These are phyloP conservation scores for Leistus spinibarbis DNA, from an alignment of 2,888 invertebrate species.

Conservation along the genomic window DNA sequence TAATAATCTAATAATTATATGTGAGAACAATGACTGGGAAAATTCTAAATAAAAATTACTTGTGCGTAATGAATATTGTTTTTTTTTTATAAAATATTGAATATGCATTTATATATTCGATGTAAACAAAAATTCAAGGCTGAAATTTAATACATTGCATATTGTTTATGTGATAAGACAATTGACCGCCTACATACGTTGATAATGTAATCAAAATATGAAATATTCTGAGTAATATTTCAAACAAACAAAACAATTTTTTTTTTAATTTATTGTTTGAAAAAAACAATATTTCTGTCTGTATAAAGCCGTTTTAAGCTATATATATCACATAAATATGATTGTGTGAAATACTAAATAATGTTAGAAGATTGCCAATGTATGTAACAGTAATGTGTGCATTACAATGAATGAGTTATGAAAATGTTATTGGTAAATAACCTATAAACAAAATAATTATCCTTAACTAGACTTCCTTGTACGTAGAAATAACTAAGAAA, in stretches of 20 bases:
- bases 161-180: neutral
- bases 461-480: too few relatives aligned
- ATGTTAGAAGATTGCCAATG: neutral
- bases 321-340: neutral
- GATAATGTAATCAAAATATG: neutral
- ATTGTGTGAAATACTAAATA: neutral
- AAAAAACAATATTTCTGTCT: neutral
- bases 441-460: neutral
- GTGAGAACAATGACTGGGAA: too few relatives aligned
- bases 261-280: neutral
- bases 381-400: neutral
- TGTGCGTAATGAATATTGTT: too few relatives aligned
- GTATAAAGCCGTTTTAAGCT: neutral
- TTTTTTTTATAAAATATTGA: too few relatives aligned
- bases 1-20: too few relatives aligned
- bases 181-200: neutral
- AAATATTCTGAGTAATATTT: neutral
- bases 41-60: too few relatives aligned
- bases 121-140: neutral
- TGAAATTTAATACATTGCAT: neutral
- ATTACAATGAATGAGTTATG: neutral
- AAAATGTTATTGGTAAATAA: neutral
- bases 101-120: too few relatives aligned
- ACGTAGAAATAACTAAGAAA: too few relatives aligned
- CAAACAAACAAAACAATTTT: neutral